phyloP scores from a whole-genome alignment of 1,140 invertebrate species.

The Drosophila carrolli region DNA sequence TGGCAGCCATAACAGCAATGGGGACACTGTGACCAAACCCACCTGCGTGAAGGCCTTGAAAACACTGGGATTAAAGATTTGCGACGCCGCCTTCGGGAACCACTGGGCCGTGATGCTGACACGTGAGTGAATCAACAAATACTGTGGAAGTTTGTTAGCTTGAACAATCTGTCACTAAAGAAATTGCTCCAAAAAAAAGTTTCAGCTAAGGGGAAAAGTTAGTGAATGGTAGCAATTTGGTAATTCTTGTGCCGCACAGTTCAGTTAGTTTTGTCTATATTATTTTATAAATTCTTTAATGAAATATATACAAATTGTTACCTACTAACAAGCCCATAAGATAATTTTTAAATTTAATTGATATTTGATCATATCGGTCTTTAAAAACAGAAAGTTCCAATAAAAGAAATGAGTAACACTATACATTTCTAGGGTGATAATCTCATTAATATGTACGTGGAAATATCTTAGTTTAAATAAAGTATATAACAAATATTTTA shows the following conservation, averaged over 20 bases:
- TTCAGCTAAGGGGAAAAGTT: conserved; percentile 19
- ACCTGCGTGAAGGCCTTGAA: conserved; percentile 84
- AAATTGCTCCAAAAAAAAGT: conserved; percentile 12
- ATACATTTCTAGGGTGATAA: no score
- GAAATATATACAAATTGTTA: not conserved
- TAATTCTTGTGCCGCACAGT: conserved; percentile 2
- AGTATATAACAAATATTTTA: no score
- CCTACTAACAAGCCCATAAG: not conserved
- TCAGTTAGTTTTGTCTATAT: not conserved
- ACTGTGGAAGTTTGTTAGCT: conserved; percentile 6
- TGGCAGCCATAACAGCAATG: conserved; percentile 37
- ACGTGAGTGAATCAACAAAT: conserved; percentile 66
- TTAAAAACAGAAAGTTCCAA: no score
- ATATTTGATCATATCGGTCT: no score
- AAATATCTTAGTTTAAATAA: no score
- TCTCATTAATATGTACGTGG: no score
- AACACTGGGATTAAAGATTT: conserved; percentile 80
- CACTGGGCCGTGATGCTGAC: conserved; percentile 82
- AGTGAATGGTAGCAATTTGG: conserved; percentile 21
- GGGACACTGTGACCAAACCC: conserved; percentile 79
- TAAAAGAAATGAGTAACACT: no score
- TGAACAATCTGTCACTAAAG: conserved; percentile 16
- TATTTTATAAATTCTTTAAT: not conserved
- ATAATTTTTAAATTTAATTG: no score
- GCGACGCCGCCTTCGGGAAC: conserved; percentile 77